Base-by-base conservation (phyloP, 2,797 vertebrate genomes). In the Dallia pectoralis region DNA sequence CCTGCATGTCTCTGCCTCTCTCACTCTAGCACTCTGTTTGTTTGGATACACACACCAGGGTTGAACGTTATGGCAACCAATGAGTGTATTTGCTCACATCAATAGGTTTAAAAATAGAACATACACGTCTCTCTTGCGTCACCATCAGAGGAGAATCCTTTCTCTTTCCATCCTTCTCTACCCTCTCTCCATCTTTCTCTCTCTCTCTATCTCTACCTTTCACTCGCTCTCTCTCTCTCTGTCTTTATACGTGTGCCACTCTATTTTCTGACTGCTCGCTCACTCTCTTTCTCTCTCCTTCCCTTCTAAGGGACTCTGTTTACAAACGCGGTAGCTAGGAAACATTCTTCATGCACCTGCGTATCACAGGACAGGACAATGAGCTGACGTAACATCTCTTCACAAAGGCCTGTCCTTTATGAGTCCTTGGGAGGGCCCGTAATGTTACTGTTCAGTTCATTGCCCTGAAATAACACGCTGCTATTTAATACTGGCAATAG, bases 61-160 rank as follows among this genome's bases (percentile, higher is more conserved):
- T 69, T 86, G 84, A 87, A 87, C 85, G 88, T 86, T 89, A 84
- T 83, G 72, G 83, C 68, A 82, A 80, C 1, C 76, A 87, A 86
- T 84, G 84, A 83, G 85, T 88, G 86, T 85, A n/a, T 56, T 56
- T 70, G 83, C 84, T 80, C 84, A 86, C 85, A 85, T 89, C 78
- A 86, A 73, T 82, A 82, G 84, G 78, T 85, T 86, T 90, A 91
- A 88, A 91, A 90, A 92, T 91, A 92, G 88, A 85, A 72, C 73
- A 70, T 78, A 84, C 84, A 87, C 78, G 74, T 85, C 82, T 59
- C 53, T 83, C 80, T 87, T 91, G 87, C 88, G 77, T 92, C 91
- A 91, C 76, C 77, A 15, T 44, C 53, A 56, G 53, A 86, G 89
- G 91, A 91, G 87, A 91, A 91, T 90, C 89, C 90, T 87, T n/a